A percentile compares a stretch with the other conserved stretches of the same genome.
phyloP scores from a whole-genome alignment of 2,888 invertebrate species.

The Phalangium opilio region DNA sequence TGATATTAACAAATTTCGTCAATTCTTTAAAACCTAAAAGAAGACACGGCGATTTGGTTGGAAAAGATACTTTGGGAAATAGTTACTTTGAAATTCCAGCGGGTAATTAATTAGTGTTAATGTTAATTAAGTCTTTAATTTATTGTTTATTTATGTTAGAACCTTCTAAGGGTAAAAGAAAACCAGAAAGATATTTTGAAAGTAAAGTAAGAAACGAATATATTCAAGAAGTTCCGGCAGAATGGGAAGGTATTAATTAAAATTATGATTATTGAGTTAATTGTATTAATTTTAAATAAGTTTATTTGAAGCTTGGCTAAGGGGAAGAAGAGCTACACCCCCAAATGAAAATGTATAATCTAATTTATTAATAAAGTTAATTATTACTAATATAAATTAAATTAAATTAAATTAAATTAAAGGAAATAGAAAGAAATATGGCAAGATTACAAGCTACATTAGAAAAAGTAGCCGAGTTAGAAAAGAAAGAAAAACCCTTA shows the following conservation, averaged over 20 bases:
- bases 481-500: too few relatives aligned
- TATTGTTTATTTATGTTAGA: slow-evolving; percentile 30
- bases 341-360: too few relatives aligned
- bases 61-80: slow-evolving; percentile 65
- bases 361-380: too few relatives aligned
- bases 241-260: slow-evolving; percentile 67
- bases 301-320: too few relatives aligned
- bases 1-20: slow-evolving; percentile 44
- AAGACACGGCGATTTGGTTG: slow-evolving; percentile 41
- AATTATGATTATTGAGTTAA: too few relatives aligned
- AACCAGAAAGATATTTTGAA: slow-evolving; percentile 53
- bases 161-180: slow-evolving; percentile 47
- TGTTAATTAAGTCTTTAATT: background rate
- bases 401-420: too few relatives aligned
- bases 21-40: slow-evolving; percentile 44
- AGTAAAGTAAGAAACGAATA: slow-evolving; percentile 48
- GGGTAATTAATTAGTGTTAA: slow-evolving; percentile 16
- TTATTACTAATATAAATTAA: too few relatives aligned
- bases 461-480: too few relatives aligned
- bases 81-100: slow-evolving; percentile 60
- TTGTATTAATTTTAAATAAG: too few relatives aligned
- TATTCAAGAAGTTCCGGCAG: slow-evolving; percentile 58
- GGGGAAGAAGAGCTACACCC: too few relatives aligned
- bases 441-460: too few relatives aligned
- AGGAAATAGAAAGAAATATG: too few relatives aligned